These are phyloP conservation scores for Volucella inflata DNA, from an alignment of 2,888 invertebrate genomes.

Conservation along the genomic window DNA sequence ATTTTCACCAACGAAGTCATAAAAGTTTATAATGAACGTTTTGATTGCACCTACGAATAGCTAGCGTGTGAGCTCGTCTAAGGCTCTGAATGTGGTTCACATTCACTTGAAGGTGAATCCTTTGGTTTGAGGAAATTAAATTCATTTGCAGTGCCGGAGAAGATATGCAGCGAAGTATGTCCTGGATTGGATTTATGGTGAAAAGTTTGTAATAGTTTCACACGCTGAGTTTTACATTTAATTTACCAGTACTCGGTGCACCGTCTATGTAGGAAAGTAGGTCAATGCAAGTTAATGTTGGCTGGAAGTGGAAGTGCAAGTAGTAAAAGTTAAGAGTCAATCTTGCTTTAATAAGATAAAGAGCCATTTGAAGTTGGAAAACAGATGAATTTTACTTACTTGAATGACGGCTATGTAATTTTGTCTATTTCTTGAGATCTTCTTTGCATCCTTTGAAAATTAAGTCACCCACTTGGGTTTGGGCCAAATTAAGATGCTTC, in stretches of 20 bases:
- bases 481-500: no score
- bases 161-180: conserved; percentile 53
- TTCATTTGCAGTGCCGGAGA: conserved; percentile 67
- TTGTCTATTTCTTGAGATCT: no score
- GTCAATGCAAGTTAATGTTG: conserved; percentile 22
- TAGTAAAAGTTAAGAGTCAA: no score
- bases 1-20: conserved; percentile 71
- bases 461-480: no score
- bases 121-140: conserved; percentile 69
- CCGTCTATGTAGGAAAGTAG: conserved; percentile 14
- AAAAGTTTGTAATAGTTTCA: conserved; percentile 43
- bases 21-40: conserved; percentile 74
- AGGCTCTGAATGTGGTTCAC: background rate
- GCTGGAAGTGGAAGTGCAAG: background rate
- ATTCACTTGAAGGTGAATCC: conserved; percentile 14
- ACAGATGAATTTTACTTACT: no score
- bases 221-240: background rate
- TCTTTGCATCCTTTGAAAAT: no score
- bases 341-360: no score
- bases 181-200: conserved; percentile 44
- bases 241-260: conserved; percentile 3
- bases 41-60: conserved; percentile 60
- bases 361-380: no score
- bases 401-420: no score
- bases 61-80: conserved; percentile 10